phyloP scores from a whole-genome alignment of 2,113 vertebrate genomes.

The sheep (Ovis aries) region ARS-UI_Ramb_v3.0 NC_056055.1:126878501-126879000 shows the following conservation, averaged over 20 bases:
- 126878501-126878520: background rate
- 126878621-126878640: background rate
- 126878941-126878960: background rate
- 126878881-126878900: background rate
- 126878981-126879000: background rate
- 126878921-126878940: background rate
- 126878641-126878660: background rate
- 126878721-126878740: background rate
- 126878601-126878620: background rate
- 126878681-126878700: background rate
- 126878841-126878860: background rate
- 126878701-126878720: background rate
- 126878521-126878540: background rate
- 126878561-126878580: background rate
- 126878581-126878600: background rate
- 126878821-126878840: background rate
- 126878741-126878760: background rate
- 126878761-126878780: background rate
- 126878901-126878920: background rate
- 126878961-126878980: background rate
- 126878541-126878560: background rate
- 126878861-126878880: background rate
- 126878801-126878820: background rate
- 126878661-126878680: background rate
- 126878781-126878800: background rate